These are phyloP conservation scores for Pseudomyrmex sp. DNA, from an alignment of 1,140 invertebrate species.

Conservation along the genomic window DNA sequence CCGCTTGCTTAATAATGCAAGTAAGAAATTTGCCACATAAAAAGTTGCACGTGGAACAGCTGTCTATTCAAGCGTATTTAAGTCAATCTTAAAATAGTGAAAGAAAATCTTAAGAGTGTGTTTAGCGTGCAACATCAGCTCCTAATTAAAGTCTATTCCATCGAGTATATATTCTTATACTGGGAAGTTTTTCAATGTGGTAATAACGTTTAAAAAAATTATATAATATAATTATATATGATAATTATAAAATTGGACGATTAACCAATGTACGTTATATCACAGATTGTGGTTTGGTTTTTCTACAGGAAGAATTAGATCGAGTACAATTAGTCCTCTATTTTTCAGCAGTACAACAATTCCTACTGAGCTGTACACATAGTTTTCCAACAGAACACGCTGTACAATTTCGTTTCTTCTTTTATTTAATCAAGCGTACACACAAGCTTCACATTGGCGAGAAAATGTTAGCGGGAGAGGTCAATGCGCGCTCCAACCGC, in stretches of 20 bases:
- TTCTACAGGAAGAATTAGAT: background rate
- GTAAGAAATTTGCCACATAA: slow-evolving; percentile 5
- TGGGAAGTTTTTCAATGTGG: background rate
- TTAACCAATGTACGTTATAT: background rate
- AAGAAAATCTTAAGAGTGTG: background rate
- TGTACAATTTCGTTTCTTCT: slow-evolving; percentile 34
- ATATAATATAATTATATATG: background rate
- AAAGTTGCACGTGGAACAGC: background rate
- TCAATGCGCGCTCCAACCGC: background rate
- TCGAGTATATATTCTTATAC: background rate
- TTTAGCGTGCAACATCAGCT: background rate
- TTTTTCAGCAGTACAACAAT: slow-evolving; percentile 19
- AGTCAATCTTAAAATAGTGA: background rate
- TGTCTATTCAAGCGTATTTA: slow-evolving; percentile 21
- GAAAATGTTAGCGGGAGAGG: slow-evolving; percentile 43
- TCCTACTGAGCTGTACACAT: slow-evolving; percentile 28
- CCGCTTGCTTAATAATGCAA: slow-evolving; percentile 46
- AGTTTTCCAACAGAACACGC: slow-evolving; percentile 29
- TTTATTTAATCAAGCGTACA: slow-evolving; percentile 49
- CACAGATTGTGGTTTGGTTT: background rate
- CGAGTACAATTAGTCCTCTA: background rate
- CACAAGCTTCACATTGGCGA: slow-evolving; percentile 21
- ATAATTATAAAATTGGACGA: background rate
- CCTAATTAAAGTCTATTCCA: background rate
- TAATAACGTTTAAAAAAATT: background rate